These are phyloP conservation scores for Boloria selene DNA, from an alignment of 2,888 invertebrate genomes.

Conservation along the genomic window DNA sequence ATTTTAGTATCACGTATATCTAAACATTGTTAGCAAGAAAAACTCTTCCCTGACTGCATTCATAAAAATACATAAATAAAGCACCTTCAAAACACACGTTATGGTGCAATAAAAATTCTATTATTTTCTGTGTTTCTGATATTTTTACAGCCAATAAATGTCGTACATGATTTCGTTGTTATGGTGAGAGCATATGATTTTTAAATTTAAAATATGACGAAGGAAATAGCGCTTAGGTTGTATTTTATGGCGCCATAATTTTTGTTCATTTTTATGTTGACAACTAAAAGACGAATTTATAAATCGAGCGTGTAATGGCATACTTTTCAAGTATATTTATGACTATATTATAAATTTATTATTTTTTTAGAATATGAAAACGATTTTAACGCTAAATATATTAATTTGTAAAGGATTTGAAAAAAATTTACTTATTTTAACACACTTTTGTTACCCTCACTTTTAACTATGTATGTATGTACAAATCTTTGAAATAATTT, in stretches of 20 bases:
- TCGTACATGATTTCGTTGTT: conserved; percentile 21
- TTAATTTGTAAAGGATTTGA: no score
- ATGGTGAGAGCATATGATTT: conserved; percentile 8
- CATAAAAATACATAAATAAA: no score
- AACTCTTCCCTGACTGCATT: no score
- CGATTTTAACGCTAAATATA: no score
- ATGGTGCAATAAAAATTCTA: background rate
- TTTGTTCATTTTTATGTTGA: conserved; percentile 4
- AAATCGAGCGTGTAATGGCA: background rate
- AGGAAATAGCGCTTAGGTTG: background rate
- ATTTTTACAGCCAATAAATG: conserved; percentile 30
- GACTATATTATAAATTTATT: no score
- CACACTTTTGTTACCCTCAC: no score
- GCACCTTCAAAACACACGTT: conserved; percentile 2
- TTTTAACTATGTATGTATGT: no score
- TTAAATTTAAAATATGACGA: conserved; percentile 13
- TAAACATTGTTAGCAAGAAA: no score
- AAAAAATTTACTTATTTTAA: no score
- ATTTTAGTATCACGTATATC: no score
- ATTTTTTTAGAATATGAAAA: no score
- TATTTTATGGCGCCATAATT: conserved; percentile 9
- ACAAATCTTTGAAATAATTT: no score
- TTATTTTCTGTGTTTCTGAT: conserved; percentile 19
- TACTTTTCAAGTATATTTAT: background rate
- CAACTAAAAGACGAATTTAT: background rate